Evolutionary conservation across 1,140 invertebrate genomes (phyloP), one percentile per base, ranked within the genome.

Genomic region (Palaemon carinicauda): DNA sequence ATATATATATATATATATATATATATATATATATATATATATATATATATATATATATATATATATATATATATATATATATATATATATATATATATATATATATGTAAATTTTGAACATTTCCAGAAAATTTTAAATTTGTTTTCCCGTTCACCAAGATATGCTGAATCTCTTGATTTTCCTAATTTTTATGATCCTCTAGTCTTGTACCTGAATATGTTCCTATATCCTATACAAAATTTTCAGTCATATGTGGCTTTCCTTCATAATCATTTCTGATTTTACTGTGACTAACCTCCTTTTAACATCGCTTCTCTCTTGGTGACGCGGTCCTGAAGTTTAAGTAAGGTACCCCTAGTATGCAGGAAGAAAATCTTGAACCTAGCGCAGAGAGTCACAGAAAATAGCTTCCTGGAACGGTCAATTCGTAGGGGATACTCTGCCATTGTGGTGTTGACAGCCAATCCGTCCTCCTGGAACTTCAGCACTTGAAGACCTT

Each of bases 331-430:
- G 69, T 65, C 75, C 17, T n/a, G 17, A 24, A 82, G 80, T 10
- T 14, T n/a, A 71, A 82, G 75, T 50, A 82, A 74, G 80, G 80
- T 82, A 17, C 69, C 65, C 65, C 80, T 52, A 10, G 69, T 71
- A 71, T 82, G 80, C 29, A 74, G 33, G 50, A 52, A 74, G 80
- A 73, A 82, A 27, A 82, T 50, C 50, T 27, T 53, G 69, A 82
- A 82, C 69, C 80, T 71, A 52, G n/a, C 69, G 51, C 80, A 82
- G n/a, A 82, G 80, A 12, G 80, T 74, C 41, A 82, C 50, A 52
- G 80, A 82, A 4, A 12, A 19, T 17, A 82, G 80, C 21, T 74
- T 5, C 4, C 51, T 21, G 14, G 33, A 7, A 33, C 69, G 80
- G 56, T 82, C 69, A 19, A 82, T 1, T 7, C 12, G 4, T 12